A percentile compares a stretch with the other conserved stretches of the same genome.
These are phyloP conservation scores for Lasioglossum zephyrum DNA, from an alignment of 2,888 invertebrate genomes.

Conservation along the genomic window DNA sequence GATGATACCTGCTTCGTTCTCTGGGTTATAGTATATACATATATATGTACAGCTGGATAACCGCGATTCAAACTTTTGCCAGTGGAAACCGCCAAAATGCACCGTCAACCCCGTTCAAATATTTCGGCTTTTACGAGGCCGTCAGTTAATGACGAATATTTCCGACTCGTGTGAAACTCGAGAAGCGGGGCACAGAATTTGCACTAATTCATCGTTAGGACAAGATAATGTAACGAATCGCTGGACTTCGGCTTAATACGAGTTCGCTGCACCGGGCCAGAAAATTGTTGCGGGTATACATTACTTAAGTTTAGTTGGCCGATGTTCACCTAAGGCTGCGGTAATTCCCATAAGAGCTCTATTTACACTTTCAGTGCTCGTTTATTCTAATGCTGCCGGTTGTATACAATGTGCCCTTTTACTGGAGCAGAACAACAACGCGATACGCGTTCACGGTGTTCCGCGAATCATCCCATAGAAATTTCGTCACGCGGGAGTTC, in stretches of 20 bases:
- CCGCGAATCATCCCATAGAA: slow-evolving; percentile 31
- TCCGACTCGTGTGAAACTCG: background rate
- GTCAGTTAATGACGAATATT: slow-evolving; percentile 16
- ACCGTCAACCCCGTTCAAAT: background rate
- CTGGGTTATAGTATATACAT: slow-evolving; percentile 9
- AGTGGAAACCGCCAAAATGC: slow-evolving; percentile 7
- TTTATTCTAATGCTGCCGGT: slow-evolving; percentile 63
- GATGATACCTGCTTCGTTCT: slow-evolving; percentile 23
- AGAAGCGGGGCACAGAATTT: background rate
- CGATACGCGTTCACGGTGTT: slow-evolving; percentile 4
- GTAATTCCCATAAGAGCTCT: slow-evolving; percentile 66
- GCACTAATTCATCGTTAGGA: slow-evolving; percentile 40
- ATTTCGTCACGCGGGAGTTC: slow-evolving; percentile 35
- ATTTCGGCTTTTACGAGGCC: slow-evolving; percentile 19
- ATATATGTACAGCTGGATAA: slow-evolving; percentile 14
- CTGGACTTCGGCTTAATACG: slow-evolving; percentile 39
- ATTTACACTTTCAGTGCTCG: slow-evolving; percentile 67
- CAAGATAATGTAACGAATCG: slow-evolving; percentile 38
- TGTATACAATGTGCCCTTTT: slow-evolving; percentile 4
- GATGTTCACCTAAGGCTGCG: slow-evolving; percentile 40
- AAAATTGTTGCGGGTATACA: slow-evolving; percentile 60
- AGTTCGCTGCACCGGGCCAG: slow-evolving; percentile 21
- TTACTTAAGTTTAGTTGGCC: slow-evolving; percentile 60
- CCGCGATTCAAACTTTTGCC: slow-evolving; percentile 26
- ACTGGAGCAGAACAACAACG: background rate